Evolutionary conservation across 2,888 invertebrate species (phyloP).

Genomic region (Chironomus riparius): DNA sequence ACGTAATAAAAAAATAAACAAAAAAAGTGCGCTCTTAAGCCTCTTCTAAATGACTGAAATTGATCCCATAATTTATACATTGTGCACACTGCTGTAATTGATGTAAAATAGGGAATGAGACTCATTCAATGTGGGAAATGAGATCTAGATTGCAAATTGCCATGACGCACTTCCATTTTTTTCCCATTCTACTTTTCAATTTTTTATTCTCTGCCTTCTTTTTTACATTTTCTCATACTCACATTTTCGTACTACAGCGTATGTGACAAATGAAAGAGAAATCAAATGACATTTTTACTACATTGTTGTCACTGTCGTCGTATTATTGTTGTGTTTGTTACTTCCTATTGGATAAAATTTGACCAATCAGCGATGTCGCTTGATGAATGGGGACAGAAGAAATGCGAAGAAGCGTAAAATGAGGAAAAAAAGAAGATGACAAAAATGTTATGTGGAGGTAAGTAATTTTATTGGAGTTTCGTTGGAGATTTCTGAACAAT

Average conservation of each 20-base stretch:
- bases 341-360: conserved; percentile 9
- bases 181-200: neutral
- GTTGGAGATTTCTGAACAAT: no score
- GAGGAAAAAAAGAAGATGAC: neutral
- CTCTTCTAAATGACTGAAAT: neutral
- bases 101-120: neutral
- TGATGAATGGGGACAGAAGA: neutral
- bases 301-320: neutral
- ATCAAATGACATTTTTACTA: conserved; percentile 13
- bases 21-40: neutral
- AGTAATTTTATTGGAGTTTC: no score
- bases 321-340: neutral
- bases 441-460: neutral
- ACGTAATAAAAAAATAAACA: neutral
- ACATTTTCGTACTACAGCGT: neutral
- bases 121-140: neutral
- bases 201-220: neutral
- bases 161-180: conserved; percentile 10
- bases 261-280: neutral
- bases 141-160: neutral
- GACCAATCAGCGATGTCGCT: conserved; percentile 8
- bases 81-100: neutral
- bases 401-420: neutral
- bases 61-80: conserved; percentile 5
- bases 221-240: neutral